Percentiles rank a stretch among this genome's conserved stretches.
These are phyloP conservation scores for Myiopsitta monachus DNA, from an alignment of 2,113 vertebrate species.

Conservation along the genomic window DNA sequence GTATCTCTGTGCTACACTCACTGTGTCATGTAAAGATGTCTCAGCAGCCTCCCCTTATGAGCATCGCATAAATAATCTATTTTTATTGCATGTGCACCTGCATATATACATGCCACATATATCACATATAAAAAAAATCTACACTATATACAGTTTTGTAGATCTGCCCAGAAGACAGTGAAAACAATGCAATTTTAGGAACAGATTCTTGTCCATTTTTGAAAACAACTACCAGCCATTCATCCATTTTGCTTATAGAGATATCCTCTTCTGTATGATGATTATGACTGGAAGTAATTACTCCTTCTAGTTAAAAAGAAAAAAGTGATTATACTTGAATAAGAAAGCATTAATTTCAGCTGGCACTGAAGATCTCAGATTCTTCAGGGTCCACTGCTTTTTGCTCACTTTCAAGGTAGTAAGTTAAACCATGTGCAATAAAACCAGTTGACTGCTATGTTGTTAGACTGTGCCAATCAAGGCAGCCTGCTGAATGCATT, in stretches of 20 bases:
- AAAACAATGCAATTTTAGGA: background rate
- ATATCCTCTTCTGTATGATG: background rate
- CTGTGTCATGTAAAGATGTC: background rate
- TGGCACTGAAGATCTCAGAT: background rate
- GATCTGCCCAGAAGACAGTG: background rate
- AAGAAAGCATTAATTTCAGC: background rate
- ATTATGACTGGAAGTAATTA: background rate
- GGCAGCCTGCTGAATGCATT: background rate
- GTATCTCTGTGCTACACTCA: background rate
- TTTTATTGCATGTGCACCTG: background rate
- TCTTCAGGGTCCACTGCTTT: background rate
- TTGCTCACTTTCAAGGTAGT: background rate
- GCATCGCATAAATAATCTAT: background rate
- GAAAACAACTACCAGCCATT: background rate
- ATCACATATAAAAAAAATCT: background rate
- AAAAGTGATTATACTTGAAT: background rate
- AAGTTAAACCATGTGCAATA: background rate
- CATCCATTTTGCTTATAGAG: background rate
- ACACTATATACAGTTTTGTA: background rate
- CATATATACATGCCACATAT: accelerated
- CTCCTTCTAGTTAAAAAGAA: background rate
- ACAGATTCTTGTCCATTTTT: background rate
- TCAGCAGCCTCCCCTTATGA: background rate
- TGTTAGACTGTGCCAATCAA: background rate
- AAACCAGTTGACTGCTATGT: background rate